Conservation (phyloP, 2,797 vertebrate genomes). For the Allobates femoralis region DNA sequence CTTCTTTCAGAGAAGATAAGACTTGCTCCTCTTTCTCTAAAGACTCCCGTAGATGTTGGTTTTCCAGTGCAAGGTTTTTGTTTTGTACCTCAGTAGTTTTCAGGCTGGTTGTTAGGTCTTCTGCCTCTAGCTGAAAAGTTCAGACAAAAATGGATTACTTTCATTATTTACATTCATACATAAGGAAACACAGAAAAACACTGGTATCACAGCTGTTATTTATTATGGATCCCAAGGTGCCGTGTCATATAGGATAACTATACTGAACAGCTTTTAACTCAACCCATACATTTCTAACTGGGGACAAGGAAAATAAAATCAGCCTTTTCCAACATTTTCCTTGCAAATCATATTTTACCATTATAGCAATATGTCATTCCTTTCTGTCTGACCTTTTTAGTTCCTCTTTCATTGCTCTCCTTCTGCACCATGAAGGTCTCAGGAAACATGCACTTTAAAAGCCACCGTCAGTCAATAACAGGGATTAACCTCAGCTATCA, state of each 20-base stretch:
- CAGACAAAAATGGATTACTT: not conserved
- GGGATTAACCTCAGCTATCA: too few relatives aligned
- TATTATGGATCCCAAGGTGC: not conserved
- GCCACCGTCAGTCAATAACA: too few relatives aligned
- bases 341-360: too few relatives aligned
- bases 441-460: too few relatives aligned
- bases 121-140: constrained; percentile 77
- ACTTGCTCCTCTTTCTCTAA: constrained; percentile 85
- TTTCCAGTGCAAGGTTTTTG: constrained; percentile 81
- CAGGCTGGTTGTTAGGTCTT: constrained; percentile 79
- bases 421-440: too few relatives aligned
- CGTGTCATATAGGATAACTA: not conserved
- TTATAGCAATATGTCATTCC: too few relatives aligned
- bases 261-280: not conserved
- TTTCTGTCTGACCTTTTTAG: too few relatives aligned
- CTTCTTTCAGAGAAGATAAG: constrained; percentile 82
- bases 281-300: too few relatives aligned
- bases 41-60: constrained; percentile 82
- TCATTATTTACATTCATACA: not conserved
- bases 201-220: not conserved
- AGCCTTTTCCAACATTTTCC: too few relatives aligned
- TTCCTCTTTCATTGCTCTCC: too few relatives aligned
- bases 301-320: too few relatives aligned
- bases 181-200: not conserved
- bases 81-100: constrained; percentile 77